phyloP scores from a whole-genome alignment of 2,888 invertebrate genomes.

The Watsonalla binaria region DNA sequence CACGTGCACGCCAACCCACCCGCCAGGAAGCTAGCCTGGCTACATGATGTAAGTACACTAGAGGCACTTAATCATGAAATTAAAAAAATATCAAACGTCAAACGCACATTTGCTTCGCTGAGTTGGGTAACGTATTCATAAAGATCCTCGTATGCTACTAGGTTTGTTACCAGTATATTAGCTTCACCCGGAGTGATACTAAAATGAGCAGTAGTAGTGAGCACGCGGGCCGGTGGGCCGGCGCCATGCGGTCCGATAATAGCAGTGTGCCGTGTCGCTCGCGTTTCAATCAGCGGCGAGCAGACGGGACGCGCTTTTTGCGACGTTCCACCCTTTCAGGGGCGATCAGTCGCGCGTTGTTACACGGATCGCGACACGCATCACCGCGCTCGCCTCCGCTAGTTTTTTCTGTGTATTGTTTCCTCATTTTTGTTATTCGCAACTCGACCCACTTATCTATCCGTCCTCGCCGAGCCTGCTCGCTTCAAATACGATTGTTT shows the following conservation, averaged over 20 bases:
- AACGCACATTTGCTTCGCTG: background rate
- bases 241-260: constrained; percentile 56
- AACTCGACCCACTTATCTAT: constrained; percentile 25
- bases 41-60: constrained; percentile 88
- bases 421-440: constrained; percentile 26
- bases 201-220: background rate
- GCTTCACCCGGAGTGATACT: too few species aligned
- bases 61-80: too few species aligned
- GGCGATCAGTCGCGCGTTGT: constrained; percentile 65
- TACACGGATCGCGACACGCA: constrained; percentile 52
- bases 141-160: too few species aligned
- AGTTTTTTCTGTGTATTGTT: constrained; percentile 33
- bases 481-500: constrained; percentile 28
- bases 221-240: constrained; percentile 13
- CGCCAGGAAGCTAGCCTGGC: constrained; percentile 90
- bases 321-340: constrained; percentile 58
- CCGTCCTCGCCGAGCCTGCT: constrained; percentile 10
- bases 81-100: too few species aligned
- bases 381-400: constrained; percentile 37
- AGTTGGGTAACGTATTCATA: too few species aligned
- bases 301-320: constrained; percentile 45
- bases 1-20: constrained; percentile 93
- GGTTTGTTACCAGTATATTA: too few species aligned
- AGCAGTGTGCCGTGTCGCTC: constrained; percentile 60
- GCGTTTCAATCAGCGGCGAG: constrained; percentile 66